Conservation (phyloP, 1,140 invertebrate genomes). For the Drosophila watanabei region DNA sequence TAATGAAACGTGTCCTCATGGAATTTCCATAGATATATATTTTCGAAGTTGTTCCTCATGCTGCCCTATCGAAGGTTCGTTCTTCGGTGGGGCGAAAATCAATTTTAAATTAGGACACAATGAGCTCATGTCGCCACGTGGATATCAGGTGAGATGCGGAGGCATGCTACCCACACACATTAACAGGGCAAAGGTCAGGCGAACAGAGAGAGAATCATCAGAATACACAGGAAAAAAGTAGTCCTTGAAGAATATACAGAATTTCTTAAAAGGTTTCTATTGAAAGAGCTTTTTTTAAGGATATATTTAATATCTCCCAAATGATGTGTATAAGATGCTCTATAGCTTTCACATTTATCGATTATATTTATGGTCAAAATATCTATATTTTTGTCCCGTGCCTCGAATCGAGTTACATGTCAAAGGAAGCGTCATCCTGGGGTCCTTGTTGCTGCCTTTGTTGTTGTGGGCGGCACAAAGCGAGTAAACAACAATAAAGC, state of each 20-base stretch:
- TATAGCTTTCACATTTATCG: background rate
- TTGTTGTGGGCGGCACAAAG: constrained; percentile 60
- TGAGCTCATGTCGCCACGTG: constrained; percentile 71
- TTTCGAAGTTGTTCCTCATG: constrained; percentile 25
- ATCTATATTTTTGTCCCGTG: constrained; percentile 9
- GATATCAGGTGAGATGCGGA: constrained; percentile 55
- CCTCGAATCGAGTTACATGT: constrained; percentile 74
- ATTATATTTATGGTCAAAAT: background rate
- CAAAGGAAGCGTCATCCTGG: constrained; percentile 69
- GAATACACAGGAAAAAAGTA: background rate
- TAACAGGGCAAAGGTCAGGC: constrained; percentile 57
- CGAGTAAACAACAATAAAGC: constrained; percentile 83
- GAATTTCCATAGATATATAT: constrained; percentile 51
- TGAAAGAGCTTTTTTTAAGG: background rate
- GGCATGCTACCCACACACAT: constrained; percentile 20
- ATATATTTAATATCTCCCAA: background rate
- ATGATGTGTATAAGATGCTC: background rate
- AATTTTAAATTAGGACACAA: constrained; percentile 80
- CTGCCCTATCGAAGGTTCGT: constrained; percentile 14
- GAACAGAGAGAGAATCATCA: constrained; percentile 12
- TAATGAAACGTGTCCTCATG: constrained; percentile 56
- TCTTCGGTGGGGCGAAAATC: constrained; percentile 49
- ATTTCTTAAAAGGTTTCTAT: background rate
- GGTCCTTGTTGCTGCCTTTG: constrained; percentile 16
- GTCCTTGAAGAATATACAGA: background rate